These are phyloP conservation scores for Lithobates pipiens DNA, from an alignment of 2,797 vertebrate genomes.

Conservation along the genomic window DNA sequence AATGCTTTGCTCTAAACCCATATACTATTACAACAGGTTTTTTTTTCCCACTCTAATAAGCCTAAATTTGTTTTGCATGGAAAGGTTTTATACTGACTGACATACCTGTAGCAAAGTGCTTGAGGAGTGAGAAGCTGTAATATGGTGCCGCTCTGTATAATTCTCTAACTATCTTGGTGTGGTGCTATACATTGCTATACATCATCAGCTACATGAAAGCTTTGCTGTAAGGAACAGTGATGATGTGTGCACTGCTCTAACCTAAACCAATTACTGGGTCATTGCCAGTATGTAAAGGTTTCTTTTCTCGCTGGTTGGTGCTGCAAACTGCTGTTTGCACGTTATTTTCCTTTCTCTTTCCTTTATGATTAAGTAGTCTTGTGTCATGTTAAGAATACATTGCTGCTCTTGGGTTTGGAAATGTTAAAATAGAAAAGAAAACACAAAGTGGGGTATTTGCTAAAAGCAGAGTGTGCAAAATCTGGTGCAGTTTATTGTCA, in stretches of 20 bases:
- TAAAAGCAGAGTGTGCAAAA: too few relatives aligned
- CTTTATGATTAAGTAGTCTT: neutral
- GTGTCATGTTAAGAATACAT: slow-evolving; percentile 23
- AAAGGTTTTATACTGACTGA: slow-evolving; percentile 17
- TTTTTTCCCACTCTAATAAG: too few relatives aligned
- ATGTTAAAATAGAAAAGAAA: neutral
- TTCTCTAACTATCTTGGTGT: slow-evolving; percentile 14
- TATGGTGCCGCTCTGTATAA: slow-evolving; percentile 60
- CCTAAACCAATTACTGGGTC: neutral
- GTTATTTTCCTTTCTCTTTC: neutral
- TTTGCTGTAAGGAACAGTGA: neutral
- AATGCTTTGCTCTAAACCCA: neutral
- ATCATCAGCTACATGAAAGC: neutral
- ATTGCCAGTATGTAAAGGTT: neutral
- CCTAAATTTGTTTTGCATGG: neutral
- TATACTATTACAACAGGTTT: neutral
- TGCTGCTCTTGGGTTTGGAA: neutral
- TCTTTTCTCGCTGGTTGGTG: neutral
- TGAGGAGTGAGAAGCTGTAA: slow-evolving; percentile 67
- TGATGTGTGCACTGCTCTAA: neutral
- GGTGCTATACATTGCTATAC: neutral
- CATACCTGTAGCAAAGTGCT: slow-evolving; percentile 75
- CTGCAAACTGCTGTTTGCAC: neutral
- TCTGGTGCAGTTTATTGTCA: too few relatives aligned
- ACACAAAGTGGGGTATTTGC: neutral